Percentiles rank a stretch among this genome's conserved stretches.
These are phyloP conservation scores for Oconnorella tubifera DNA, from an alignment of 2,888 invertebrate species.

Conservation along the genomic window DNA sequence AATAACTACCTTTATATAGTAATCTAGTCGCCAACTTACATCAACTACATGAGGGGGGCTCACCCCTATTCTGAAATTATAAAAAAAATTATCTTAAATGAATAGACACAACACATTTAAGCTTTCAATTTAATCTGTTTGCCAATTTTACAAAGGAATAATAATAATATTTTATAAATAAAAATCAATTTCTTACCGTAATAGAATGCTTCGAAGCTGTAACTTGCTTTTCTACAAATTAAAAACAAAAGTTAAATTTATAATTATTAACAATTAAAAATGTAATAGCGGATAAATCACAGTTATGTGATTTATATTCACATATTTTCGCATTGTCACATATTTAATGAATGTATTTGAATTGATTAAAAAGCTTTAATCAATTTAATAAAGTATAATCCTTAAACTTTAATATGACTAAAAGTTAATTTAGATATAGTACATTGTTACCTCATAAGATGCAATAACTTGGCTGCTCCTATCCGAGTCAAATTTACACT, in stretches of 20 bases:
- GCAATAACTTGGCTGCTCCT: neutral
- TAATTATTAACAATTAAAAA: no score
- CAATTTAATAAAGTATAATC: neutral
- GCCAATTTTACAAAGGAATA: no score
- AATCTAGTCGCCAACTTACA: slow-evolving; percentile 16
- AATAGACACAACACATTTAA: no score
- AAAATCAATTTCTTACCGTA: no score
- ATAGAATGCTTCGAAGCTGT: no score
- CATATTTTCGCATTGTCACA: neutral
- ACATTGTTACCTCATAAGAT: slow-evolving; percentile 7
- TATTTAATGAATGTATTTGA: neutral
- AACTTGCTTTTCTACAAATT: no score
- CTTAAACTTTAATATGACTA: neutral
- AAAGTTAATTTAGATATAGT: neutral
- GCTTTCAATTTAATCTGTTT: no score
- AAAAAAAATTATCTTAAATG: neutral
- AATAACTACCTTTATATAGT: slow-evolving; percentile 14
- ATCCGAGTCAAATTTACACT: slow-evolving; percentile 11
- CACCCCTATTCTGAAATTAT: slow-evolving; percentile 6
- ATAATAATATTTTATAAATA: no score
- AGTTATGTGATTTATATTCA: neutral
- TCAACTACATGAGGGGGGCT: slow-evolving; percentile 12
- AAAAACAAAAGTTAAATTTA: no score
- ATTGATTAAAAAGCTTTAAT: neutral
- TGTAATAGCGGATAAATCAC: no score